A percentile compares a stretch with the other conserved stretches of the same genome.
These are phyloP conservation scores for Channa striata DNA, from an alignment of 2,797 vertebrate genomes.

Conservation along the genomic window DNA sequence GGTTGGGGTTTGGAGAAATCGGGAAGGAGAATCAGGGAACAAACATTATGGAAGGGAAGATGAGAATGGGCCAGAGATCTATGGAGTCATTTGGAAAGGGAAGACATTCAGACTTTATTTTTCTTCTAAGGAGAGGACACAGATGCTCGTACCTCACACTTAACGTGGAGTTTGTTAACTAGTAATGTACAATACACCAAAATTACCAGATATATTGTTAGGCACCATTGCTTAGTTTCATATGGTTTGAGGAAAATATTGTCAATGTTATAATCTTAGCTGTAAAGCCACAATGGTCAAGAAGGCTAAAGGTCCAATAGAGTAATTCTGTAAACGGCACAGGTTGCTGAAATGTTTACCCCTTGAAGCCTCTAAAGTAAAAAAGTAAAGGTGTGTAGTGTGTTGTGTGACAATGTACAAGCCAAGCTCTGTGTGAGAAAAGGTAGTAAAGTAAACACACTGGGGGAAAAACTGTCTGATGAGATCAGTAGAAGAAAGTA, in stretches of 20 bases:
- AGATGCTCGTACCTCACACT: not conserved
- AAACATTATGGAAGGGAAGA: conserved; percentile 40
- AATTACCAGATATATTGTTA: not conserved
- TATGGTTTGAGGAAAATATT: not conserved
- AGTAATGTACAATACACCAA: not conserved
- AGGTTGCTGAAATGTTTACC: not conserved
- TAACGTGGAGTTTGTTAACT: not conserved
- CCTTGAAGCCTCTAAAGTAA: not conserved
- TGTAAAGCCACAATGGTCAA: not conserved
- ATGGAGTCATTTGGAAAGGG: conserved; percentile 20
- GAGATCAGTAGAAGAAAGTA: too few species aligned
- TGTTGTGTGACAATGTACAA: not conserved
- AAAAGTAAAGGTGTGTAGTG: too few species aligned
- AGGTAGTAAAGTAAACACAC: not conserved
- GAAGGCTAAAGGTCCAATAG: not conserved
- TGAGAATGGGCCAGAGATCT: not conserved
- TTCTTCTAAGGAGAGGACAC: not conserved
- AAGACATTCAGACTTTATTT: not conserved
- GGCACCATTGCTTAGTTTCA: not conserved
- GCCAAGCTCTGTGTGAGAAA: not conserved
- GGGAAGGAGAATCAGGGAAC: conserved; percentile 40
- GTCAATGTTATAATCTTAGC: not conserved
- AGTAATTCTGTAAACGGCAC: not conserved
- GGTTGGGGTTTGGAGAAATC: conserved; percentile 51
- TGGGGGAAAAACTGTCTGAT: too few species aligned